phyloP scores from a whole-genome alignment of 2,797 vertebrate genomes.

The Phoebastria nigripes region DNA sequence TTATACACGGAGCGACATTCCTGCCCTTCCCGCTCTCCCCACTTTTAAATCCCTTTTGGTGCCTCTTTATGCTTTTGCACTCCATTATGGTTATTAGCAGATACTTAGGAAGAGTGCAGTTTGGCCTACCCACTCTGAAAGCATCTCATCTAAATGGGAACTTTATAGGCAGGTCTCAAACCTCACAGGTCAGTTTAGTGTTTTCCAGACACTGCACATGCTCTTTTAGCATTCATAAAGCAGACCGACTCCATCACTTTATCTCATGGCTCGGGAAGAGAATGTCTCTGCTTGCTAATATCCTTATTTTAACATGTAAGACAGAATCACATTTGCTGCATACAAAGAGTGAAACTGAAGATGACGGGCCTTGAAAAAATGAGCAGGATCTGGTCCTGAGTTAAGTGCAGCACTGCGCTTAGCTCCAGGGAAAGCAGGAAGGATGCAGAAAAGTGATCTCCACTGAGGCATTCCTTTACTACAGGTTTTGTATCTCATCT shows the following conservation, averaged over 20 bases:
- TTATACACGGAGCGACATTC: not conserved
- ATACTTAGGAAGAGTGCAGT: not conserved
- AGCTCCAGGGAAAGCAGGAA: conserved; percentile 4
- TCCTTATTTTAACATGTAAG: not conserved
- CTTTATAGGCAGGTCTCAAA: conserved; percentile 24
- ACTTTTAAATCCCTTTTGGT: conserved; percentile 21
- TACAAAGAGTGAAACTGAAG: not conserved
- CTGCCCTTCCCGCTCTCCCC: not conserved
- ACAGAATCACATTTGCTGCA: not conserved
- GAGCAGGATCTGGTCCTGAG: not conserved
- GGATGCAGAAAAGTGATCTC: conserved; percentile 15
- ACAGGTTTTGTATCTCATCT: not conserved
- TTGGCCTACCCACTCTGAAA: not conserved
- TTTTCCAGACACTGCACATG: not conserved
- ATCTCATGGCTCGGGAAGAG: not conserved
- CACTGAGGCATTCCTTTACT: conserved; percentile 6
- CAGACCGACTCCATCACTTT: not conserved
- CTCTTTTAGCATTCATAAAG: conserved; percentile 34
- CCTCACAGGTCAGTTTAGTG: not conserved
- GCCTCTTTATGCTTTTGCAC: not conserved
- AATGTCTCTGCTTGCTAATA: not conserved
- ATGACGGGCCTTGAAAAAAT: not conserved
- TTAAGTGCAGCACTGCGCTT: not conserved
- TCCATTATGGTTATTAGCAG: conserved; percentile 53
- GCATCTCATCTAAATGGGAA: conserved; percentile 15